Evolutionary conservation across 2,113 vertebrate species (phyloP).

Genomic region (Hyla sarda): DNA sequence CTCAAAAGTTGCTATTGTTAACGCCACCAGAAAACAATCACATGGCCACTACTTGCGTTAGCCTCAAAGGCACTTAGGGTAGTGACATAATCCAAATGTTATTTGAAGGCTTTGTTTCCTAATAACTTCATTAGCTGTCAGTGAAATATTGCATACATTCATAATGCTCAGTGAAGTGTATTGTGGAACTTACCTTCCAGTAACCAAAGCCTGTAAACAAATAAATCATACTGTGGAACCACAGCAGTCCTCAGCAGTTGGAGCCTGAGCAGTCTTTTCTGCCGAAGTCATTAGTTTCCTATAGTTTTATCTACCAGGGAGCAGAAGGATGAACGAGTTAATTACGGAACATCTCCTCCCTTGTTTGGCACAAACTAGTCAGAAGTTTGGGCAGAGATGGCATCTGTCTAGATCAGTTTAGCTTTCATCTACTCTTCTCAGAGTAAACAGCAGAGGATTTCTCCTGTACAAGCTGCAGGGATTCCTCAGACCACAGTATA

Average conservation of each 20-base stretch:
- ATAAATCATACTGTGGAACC: background rate
- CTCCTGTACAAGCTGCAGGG: background rate
- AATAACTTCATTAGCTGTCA: background rate
- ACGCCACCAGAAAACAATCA: background rate
- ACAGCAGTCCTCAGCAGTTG: background rate
- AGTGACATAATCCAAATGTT: background rate
- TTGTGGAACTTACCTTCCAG: background rate
- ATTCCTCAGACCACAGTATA: background rate
- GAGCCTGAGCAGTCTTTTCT: background rate
- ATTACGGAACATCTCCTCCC: background rate
- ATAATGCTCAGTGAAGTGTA: background rate
- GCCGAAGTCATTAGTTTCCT: conserved; percentile 5
- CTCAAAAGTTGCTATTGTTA: background rate
- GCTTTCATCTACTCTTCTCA: background rate
- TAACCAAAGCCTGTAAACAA: background rate
- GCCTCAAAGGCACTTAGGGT: background rate
- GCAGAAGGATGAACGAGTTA: background rate
- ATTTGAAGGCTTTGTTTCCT: background rate
- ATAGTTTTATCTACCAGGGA: background rate
- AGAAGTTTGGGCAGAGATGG: conserved; percentile 18
- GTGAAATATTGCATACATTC: conserved; percentile 2
- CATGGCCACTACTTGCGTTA: background rate
- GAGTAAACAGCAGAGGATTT: conserved; percentile 23
- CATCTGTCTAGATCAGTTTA: conserved; percentile 28
- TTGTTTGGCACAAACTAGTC: conserved; percentile 14